These are phyloP conservation scores for Clavelina lepadiformis DNA, from an alignment of 23 tunicate species.

Conservation along the genomic window DNA sequence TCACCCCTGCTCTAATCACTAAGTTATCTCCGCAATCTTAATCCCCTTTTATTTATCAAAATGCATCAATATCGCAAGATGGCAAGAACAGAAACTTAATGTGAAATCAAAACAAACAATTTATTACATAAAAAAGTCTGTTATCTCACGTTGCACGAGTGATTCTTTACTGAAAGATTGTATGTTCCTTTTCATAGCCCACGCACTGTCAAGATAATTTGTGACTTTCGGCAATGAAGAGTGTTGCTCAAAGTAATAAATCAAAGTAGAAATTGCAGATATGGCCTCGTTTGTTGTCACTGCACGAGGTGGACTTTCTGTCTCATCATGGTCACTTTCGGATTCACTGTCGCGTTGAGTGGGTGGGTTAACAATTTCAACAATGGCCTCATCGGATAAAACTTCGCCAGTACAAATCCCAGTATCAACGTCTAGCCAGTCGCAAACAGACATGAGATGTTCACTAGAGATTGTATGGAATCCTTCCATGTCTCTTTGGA, in stretches of 20 bases:
- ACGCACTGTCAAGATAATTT: conserved; percentile 10
- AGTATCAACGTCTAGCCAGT: conserved; percentile 9
- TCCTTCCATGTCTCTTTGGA: conserved; percentile 2
- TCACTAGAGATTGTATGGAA: conserved; percentile 11
- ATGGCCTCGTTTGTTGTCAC: conserved; percentile 12
- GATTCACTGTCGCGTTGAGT: conserved; percentile 2
- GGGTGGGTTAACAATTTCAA: conserved; percentile 8
- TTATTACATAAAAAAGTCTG: no score
- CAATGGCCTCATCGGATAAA: conserved; percentile 14
- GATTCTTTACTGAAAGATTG: conserved; percentile 12
- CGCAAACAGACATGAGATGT: conserved; percentile 11
- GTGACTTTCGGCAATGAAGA: conserved; percentile 7
- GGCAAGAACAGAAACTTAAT: no score
- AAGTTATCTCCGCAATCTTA: no score
- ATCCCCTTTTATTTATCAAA: no score
- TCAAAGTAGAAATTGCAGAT: conserved; percentile 13
- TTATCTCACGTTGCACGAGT: conserved; percentile 17
- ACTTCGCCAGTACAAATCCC: conserved; percentile 6
- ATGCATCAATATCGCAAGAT: no score
- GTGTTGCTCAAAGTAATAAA: no score
- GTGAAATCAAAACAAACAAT: no score
- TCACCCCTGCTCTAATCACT: no score
- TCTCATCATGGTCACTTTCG: conserved; percentile 14
- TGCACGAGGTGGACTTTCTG: conserved; percentile 15
- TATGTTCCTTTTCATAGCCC: conserved; percentile 14